Base-by-base conservation (phyloP, 2,797 vertebrate genomes). In the Melanotaenia maccullochi region DNA sequence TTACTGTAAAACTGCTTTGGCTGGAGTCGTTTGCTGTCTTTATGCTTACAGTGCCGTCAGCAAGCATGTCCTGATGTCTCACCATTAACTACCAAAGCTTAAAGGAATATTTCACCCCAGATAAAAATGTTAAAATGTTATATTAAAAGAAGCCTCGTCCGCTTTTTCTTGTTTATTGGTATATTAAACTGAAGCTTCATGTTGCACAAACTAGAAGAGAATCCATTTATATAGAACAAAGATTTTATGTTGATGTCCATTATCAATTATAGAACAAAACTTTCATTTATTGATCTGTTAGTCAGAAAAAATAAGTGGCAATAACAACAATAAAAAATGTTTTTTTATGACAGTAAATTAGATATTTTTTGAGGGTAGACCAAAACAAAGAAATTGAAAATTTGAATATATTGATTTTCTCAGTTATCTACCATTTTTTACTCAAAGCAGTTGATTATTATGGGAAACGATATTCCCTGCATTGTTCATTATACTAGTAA, bases 1-100 rank as follows among this genome's bases (percentile, higher is more conserved):
- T 73, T 28, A 1, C 60, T 73, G 85, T 77, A 47, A 44, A 0
- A 73, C 80, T 52, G 90, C 90, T 91, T 85, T 55, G 69, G 85
- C 86, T 81, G 79, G 28, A 69, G 32, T 61, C 16, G 65, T 76
- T 74, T 59, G 69, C 33, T 40, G 64, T 85, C 49, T 67, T 65
- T 68, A 58, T 42, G 81, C 86, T 87, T 83, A 24, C 49, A 18
- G 30, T 42, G 82, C 68, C 22, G 57, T 75, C 40, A 35, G 66
- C 76, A 72, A 59, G 71, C 84, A 79, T 64, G 36, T 60, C 61
- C 56, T 57, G 61, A 75, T 70, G 73, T 78, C 67, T 73, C 71
- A 55, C 24, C 28, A 49, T 55, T 20, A 30, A 2, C 38, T 57
- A 78, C 75, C 61, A 82, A 87, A 84, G 81, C 61, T 25, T 71